These are phyloP conservation scores for Apantesis nais DNA, from an alignment of 2,888 invertebrate genomes.

Conservation along the genomic window DNA sequence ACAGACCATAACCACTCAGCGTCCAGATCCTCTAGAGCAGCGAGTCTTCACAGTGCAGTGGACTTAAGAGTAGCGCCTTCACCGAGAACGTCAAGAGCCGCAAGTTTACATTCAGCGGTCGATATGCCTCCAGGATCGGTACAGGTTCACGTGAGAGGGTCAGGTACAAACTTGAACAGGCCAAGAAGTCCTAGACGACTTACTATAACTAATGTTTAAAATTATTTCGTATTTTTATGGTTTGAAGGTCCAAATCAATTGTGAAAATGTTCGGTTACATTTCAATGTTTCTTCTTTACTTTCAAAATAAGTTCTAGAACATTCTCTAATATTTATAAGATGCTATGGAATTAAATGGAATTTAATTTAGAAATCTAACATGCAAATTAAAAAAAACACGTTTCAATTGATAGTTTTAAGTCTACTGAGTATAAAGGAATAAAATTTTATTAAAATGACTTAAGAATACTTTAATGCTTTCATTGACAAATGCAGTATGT, in stretches of 20 bases:
- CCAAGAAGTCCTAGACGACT: slow-evolving; percentile 75
- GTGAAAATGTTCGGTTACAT: not conserved
- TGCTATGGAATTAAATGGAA: not conserved
- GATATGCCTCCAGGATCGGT: slow-evolving; percentile 74
- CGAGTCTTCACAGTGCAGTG: slow-evolving; percentile 78
- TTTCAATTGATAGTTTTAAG: slow-evolving; percentile 33
- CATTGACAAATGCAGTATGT: slow-evolving; percentile 30
- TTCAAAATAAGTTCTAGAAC: not conserved
- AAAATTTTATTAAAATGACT: slow-evolving; percentile 10
- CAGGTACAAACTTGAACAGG: slow-evolving; percentile 68
- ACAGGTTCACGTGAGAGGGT: slow-evolving; percentile 77
- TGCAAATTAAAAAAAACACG: not conserved
- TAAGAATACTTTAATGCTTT: slow-evolving; percentile 27
- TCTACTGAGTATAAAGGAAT: slow-evolving; percentile 6
- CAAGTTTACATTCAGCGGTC: slow-evolving; percentile 74
- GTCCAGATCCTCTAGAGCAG: slow-evolving; percentile 75
- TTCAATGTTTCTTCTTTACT: not conserved
- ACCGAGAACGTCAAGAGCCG: slow-evolving; percentile 74
- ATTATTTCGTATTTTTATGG: slow-evolving; percentile 32
- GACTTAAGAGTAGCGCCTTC: slow-evolving; percentile 75
- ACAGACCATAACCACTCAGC: slow-evolving; percentile 73
- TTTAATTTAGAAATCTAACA: slow-evolving; percentile 1
- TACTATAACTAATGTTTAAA: slow-evolving; percentile 71
- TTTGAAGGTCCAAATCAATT: slow-evolving; percentile 54
- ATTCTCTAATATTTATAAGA: not conserved